Base-by-base conservation (phyloP, 2,113 vertebrate genomes). In the Cettia cetti region DNA sequence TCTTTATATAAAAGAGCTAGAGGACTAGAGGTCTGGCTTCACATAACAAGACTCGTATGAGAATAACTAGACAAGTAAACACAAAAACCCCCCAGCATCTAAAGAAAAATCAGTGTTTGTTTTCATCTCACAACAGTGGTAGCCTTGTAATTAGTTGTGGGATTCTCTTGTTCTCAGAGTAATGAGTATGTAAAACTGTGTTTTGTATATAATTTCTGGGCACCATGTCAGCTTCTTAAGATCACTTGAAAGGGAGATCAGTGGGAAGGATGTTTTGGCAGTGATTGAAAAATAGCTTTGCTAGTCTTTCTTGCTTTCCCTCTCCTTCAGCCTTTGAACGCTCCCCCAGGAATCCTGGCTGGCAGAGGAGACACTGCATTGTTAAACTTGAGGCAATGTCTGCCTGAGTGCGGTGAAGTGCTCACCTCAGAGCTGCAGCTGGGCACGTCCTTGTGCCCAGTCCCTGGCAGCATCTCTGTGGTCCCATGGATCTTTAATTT, bases 231-330 rank as follows among this genome's bases (percentile, higher is more conserved):
- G 22, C 45, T 82, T 44, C 70, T 44, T 79, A 61, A 75, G 37
- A 79, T 91, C 28, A 24, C 54, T 82, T 94, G 70, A 82, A 94
- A 90, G 61, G 61, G 54, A 87, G 44, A 92, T 71, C 89, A 75
- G 50, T 53, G 70, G 86, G 84, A 87, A 89, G 63, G 47, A 84
- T 68, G 60, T 45, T 61, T 90, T 2, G 15, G 77, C 49, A 76
- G 47, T 22, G 70, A n/a, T 13, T 76, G 24, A 70, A 80, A 89
- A 87, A 80, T 17, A 86, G 47, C 28, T 68, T 57, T 19, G 13
- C 53, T 37, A 82, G 44, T 52, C 37, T 66, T 61, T 70, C 24
- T 82, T 15, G 2, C 56, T 89, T 87, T 82, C 30, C 18, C 17
- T 75, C 28, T 82, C 45, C 49, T 87, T 24, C 59, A 89, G 26